A percentile compares a stretch with the other conserved stretches of the same genome.
phyloP scores from a whole-genome alignment of 1,140 invertebrate genomes.

The Palaemon carinicauda region DNA sequence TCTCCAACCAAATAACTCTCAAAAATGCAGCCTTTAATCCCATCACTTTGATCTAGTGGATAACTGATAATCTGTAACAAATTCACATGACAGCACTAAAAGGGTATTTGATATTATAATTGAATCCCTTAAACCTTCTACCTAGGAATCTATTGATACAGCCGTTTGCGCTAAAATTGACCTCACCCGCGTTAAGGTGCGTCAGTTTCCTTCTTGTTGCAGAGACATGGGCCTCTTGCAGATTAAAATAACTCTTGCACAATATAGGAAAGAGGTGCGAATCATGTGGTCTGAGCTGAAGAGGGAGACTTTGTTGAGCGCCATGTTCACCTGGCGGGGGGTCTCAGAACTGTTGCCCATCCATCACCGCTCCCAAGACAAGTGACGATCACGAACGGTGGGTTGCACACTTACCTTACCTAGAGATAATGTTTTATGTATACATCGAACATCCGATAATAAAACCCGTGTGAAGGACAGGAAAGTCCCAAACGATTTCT shows the following conservation, averaged over 20 bases:
- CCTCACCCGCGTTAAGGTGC: not conserved
- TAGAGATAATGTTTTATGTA: not conserved
- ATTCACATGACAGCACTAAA: conserved; percentile 39
- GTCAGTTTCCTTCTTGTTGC: not conserved
- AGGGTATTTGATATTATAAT: conserved; percentile 26
- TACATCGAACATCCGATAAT: not conserved
- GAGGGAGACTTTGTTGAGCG: not conserved
- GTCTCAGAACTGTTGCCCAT: conserved; percentile 46
- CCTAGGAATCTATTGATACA: not conserved
- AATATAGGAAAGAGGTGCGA: conserved; percentile 3
- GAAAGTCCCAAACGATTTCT: not conserved
- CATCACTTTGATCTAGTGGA: not conserved
- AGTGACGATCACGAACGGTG: conserved; percentile 47
- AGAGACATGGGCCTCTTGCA: not conserved
- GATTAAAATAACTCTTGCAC: conserved; percentile 37
- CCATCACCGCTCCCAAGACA: conserved; percentile 49
- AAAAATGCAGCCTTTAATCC: not conserved
- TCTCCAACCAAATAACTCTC: too few relatives aligned
- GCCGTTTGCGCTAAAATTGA: not conserved
- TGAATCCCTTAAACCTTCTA: not conserved
- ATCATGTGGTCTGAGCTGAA: not conserved
- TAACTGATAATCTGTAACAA: conserved; percentile 43
- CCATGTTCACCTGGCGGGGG: conserved; percentile 39
- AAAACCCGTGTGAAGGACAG: not conserved
- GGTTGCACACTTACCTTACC: conserved; percentile 26